Conservation (phyloP, 2,888 invertebrate genomes). For the Aphodius granarius region DNA sequence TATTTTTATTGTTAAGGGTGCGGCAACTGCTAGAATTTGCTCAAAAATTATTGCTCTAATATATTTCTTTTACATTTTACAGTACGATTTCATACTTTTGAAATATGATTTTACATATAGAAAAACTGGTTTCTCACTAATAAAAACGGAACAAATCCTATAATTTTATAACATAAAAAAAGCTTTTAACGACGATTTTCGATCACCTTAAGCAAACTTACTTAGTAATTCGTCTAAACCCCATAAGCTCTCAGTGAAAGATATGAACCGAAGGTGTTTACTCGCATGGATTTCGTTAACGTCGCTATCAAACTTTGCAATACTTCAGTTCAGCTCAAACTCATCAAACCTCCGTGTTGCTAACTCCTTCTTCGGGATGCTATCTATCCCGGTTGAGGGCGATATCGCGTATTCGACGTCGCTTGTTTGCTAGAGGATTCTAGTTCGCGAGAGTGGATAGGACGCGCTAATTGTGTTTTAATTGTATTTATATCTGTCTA, state of each 20-base stretch:
- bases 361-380: not conserved
- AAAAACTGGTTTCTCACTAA: no score
- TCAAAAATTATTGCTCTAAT: no score
- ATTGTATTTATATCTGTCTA: not conserved
- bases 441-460: not conserved
- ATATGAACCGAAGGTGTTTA: conserved; percentile 51
- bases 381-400: not conserved
- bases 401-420: not conserved
- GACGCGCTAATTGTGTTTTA: not conserved
- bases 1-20: not conserved
- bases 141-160: no score
- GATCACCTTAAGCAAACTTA: no score
- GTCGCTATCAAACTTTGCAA: conserved; percentile 48
- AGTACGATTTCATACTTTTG: no score
- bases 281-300: conserved; percentile 51
- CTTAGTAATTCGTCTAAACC: no score
- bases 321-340: conserved; percentile 38
- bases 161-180: no score
- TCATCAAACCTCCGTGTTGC: not conserved
- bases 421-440: not conserved
- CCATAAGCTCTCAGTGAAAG: conserved; percentile 53
- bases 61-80: no score
- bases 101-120: no score
- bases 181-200: no score
- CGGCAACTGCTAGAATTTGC: not conserved